Evolutionary conservation across 1,140 invertebrate species (phyloP).

Genomic region (Cotesia glomerata): DNA sequence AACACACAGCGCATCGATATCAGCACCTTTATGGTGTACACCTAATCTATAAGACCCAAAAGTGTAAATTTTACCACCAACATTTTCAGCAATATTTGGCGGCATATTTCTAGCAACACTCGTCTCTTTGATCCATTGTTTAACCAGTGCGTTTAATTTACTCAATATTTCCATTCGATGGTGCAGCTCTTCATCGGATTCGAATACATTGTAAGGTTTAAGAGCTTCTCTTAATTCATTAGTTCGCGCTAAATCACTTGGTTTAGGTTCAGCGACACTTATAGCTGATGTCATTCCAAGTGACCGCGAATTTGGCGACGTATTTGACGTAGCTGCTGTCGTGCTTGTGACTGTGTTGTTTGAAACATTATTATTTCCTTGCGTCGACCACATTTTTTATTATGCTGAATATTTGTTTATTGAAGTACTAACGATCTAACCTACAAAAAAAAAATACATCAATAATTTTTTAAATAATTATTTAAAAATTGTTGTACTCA

Average conservation of each 20-base stretch:
- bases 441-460: no score
- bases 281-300: slow-evolving; percentile 94
- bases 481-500: no score
- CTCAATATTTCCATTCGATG: slow-evolving; percentile 84
- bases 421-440: no score
- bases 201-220: slow-evolving; percentile 89
- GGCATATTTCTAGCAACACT: slow-evolving; percentile 91
- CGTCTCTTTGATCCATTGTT: slow-evolving; percentile 90
- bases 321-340: slow-evolving; percentile 37
- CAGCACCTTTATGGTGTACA: slow-evolving; percentile 96
- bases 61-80: slow-evolving; percentile 98
- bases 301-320: slow-evolving; percentile 58
- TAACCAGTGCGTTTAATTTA: slow-evolving; percentile 87
- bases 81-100: slow-evolving; percentile 79
- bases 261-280: slow-evolving; percentile 85
- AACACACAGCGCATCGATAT: slow-evolving; percentile 98
- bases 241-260: slow-evolving; percentile 82
- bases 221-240: slow-evolving; percentile 83
- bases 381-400: slow-evolving; percentile 51
- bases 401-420: neutral
- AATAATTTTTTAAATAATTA: no score
- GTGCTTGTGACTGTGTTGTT: slow-evolving; percentile 30
- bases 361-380: slow-evolving; percentile 34
- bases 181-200: slow-evolving; percentile 88
- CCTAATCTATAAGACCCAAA: slow-evolving; percentile 95